Percentiles rank a stretch among this genome's conserved stretches.
Conservation (phyloP, 2,888 invertebrate genomes). For the Leptinotarsa tumamoca region DNA sequence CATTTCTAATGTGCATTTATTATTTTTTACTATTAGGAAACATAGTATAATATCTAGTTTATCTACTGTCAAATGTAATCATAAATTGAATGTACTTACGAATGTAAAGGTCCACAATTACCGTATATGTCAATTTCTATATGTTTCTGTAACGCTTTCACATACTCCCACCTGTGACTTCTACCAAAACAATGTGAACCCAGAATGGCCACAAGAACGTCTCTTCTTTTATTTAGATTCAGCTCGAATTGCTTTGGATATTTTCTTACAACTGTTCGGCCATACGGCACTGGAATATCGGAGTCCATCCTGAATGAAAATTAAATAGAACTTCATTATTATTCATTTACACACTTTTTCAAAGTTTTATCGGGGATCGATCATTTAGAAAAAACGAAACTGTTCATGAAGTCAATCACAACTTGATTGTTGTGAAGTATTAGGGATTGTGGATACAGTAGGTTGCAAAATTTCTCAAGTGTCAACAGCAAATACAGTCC, state of each 20-base stretch:
- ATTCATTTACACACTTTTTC: too few relatives aligned
- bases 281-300: conserved; percentile 77
- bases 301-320: conserved; percentile 70
- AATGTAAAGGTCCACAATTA: conserved; percentile 66
- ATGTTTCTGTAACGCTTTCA: conserved; percentile 70
- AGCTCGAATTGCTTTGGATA: conserved; percentile 37
- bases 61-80: background rate
- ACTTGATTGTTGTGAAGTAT: too few relatives aligned
- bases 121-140: conserved; percentile 73
- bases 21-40: too few relatives aligned
- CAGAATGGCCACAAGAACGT: conserved; percentile 69
- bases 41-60: too few relatives aligned
- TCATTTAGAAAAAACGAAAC: too few relatives aligned
- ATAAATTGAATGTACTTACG: conserved; percentile 41
- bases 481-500: background rate
- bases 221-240: conserved; percentile 63
- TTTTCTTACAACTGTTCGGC: conserved; percentile 67
- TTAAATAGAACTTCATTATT: background rate
- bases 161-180: conserved; percentile 69
- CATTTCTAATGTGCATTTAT: too few relatives aligned
- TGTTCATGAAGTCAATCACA: too few relatives aligned
- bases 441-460: background rate
- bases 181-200: conserved; percentile 72
- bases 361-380: too few relatives aligned
- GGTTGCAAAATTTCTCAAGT: background rate